Evolutionary conservation across 2,113 vertebrate species (phyloP).

Genomic region (Eubucco bourcierii): DNA sequence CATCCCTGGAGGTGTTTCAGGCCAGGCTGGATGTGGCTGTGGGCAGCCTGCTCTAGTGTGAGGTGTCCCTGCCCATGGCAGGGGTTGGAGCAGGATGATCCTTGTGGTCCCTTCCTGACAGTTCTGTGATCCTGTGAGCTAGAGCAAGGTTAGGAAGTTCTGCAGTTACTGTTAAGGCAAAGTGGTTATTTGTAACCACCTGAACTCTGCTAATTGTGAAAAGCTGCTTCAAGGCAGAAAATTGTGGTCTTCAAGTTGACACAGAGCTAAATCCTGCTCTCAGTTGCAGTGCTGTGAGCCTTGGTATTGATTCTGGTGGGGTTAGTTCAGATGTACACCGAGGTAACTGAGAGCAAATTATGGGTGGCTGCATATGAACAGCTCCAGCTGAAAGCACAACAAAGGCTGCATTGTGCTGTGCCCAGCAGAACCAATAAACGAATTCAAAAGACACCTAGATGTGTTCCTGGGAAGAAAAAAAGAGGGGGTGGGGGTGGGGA

Average conservation of each 20-base stretch:
- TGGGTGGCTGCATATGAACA: constrained; percentile 38
- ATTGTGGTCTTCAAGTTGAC: neutral
- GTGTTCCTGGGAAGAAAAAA: constrained; percentile 69
- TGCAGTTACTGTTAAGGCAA: neutral
- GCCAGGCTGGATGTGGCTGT: too few relatives aligned
- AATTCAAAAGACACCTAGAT: constrained; percentile 79
- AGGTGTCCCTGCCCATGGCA: too few relatives aligned
- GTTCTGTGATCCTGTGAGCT: neutral
- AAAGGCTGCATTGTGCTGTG: constrained; percentile 76
- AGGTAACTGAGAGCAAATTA: constrained; percentile 23
- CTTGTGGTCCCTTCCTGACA: too few relatives aligned
- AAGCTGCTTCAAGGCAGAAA: neutral
- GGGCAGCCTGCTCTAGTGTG: too few relatives aligned
- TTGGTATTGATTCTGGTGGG: neutral
- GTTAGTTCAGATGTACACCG: neutral
- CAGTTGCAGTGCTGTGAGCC: neutral
- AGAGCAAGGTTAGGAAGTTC: neutral
- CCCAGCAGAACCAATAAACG: constrained; percentile 67
- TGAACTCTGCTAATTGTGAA: neutral
- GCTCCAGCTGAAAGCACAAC: constrained; percentile 54
- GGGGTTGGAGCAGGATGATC: too few relatives aligned
- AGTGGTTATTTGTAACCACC: neutral
- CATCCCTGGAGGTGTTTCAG: too few relatives aligned
- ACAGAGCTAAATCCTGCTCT: neutral
- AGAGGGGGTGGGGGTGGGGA: neutral